A percentile compares a stretch with the other conserved stretches of the same genome.
Evolutionary conservation across 2,113 vertebrate species (phyloP).

Genomic region (Trogon melanurus): DNA sequence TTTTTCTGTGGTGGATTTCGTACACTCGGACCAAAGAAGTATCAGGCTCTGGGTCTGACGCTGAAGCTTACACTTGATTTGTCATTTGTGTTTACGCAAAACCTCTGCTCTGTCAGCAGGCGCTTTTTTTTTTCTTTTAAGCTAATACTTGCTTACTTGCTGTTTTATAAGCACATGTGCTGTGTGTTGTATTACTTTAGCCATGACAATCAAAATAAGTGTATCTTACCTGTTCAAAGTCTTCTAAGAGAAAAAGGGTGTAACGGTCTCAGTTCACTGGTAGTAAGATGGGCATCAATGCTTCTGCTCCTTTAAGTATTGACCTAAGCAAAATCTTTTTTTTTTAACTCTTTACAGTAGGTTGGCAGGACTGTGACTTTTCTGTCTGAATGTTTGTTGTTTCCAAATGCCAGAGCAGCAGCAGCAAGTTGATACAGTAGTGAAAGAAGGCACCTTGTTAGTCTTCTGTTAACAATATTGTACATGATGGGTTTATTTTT

Average conservation of each 20-base stretch:
- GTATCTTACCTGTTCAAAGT: background rate
- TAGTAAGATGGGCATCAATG: background rate
- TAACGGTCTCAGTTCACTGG: background rate
- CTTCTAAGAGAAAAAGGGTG: background rate
- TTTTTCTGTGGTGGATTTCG: background rate
- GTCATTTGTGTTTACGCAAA: slow-evolving; percentile 55
- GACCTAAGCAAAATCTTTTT: background rate
- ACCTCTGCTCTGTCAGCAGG: slow-evolving; percentile 47
- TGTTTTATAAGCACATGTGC: slow-evolving; percentile 13
- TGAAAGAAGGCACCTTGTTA: slow-evolving; percentile 18
- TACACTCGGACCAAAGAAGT: slow-evolving; percentile 67
- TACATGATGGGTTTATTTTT: background rate
- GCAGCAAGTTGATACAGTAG: background rate
- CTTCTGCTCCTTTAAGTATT: background rate
- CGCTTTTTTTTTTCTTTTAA: slow-evolving; percentile 51
- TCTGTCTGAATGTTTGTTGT: background rate
- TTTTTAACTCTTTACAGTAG: background rate
- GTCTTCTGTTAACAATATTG: background rate
- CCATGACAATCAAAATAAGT: slow-evolving; percentile 63
- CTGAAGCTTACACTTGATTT: slow-evolving; percentile 67
- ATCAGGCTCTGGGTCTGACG: slow-evolving; percentile 24
- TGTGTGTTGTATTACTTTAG: slow-evolving; percentile 24
- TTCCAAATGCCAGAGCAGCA: slow-evolving; percentile 13
- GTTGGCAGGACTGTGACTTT: background rate
- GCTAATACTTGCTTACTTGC: background rate